Percentiles rank a stretch among this genome's conserved stretches.
These are phyloP conservation scores for Psittacula echo DNA, from an alignment of 2,797 vertebrate species.

Conservation along the genomic window DNA sequence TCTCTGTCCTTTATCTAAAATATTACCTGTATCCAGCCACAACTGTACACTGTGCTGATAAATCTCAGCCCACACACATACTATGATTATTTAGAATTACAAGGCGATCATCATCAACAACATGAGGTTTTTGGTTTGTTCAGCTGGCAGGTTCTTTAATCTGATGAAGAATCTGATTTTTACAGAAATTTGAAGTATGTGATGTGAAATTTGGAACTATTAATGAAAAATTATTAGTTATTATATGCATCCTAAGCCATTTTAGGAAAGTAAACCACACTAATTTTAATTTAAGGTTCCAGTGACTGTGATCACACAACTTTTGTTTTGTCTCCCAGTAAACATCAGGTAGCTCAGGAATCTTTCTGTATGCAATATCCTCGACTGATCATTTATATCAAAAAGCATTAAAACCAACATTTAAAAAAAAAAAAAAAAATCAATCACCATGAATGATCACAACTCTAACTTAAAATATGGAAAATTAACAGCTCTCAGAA, in stretches of 20 bases:
- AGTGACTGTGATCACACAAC: fast-evolving
- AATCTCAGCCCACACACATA: background rate
- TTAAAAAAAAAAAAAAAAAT: too few relatives aligned
- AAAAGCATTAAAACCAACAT: background rate
- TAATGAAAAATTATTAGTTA: background rate
- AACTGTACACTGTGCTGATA: background rate
- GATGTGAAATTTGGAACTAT: background rate
- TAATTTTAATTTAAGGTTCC: background rate
- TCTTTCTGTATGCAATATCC: background rate
- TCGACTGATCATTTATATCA: background rate
- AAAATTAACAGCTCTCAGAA: background rate
- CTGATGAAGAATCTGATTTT: background rate
- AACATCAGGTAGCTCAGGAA: background rate
- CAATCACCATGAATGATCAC: background rate
- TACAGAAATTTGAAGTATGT: background rate
- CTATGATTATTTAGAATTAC: background rate
- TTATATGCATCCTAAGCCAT: background rate
- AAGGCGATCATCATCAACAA: background rate
- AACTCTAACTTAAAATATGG: background rate
- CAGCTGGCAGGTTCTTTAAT: background rate
- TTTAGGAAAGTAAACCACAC: background rate
- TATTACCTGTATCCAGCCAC: background rate
- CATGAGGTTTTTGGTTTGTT: background rate
- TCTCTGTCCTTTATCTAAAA: background rate
- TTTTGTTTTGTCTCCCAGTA: background rate